Evolutionary conservation across 2,113 vertebrate genomes (phyloP).

Genomic region (Hyaena hyaena): DNA sequence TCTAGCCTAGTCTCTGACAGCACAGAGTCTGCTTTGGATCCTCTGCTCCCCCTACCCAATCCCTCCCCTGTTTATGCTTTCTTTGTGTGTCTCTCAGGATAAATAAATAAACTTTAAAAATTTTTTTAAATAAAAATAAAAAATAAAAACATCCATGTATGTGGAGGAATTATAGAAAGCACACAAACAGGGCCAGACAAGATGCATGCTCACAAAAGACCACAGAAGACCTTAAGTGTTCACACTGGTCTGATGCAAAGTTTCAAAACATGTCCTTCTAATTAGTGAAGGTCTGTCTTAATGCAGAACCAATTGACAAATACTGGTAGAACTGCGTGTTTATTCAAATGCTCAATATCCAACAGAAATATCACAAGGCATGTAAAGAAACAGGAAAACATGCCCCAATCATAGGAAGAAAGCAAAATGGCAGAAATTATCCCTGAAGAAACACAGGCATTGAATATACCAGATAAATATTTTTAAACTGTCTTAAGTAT

Average conservation of each 20-base stretch:
- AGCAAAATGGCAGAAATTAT: background rate
- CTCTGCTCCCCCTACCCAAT: no score
- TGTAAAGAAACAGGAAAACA: background rate
- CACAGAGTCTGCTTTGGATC: no score
- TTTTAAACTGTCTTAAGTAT: background rate
- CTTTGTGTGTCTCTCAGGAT: no score
- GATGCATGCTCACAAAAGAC: background rate
- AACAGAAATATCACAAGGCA: background rate
- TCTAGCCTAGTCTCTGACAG: slow-evolving; percentile 65
- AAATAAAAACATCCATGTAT: background rate
- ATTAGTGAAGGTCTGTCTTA: background rate
- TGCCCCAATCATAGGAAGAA: background rate
- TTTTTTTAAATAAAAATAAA: no score
- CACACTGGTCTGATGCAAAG: background rate
- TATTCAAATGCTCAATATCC: background rate
- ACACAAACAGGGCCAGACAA: background rate
- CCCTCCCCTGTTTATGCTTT: no score
- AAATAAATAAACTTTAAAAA: no score
- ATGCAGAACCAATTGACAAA: background rate
- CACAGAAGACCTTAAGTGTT: background rate
- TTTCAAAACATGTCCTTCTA: background rate
- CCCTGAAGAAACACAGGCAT: background rate
- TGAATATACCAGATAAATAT: background rate
- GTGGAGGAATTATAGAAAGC: background rate
- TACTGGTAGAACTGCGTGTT: background rate